Percentiles rank a stretch among this genome's conserved stretches.
Conservation (phyloP, 2,113 vertebrate genomes). For the Prietella phreatophila region DNA sequence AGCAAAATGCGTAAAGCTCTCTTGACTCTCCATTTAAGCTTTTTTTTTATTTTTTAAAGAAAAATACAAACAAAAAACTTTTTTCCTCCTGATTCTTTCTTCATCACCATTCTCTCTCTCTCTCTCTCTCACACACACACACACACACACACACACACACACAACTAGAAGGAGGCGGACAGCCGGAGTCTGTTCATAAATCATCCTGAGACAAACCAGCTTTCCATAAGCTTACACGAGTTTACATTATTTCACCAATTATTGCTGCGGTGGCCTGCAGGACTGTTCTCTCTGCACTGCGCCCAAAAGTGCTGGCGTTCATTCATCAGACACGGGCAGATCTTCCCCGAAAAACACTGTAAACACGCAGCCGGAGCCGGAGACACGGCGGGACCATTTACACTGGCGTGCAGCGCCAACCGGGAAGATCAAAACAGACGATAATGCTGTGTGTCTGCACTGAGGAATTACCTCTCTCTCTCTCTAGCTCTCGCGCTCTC, state of each 20-base stretch:
- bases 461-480: conserved; percentile 80
- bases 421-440: conserved; percentile 94
- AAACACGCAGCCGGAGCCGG: conserved; percentile 71
- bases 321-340: conserved; percentile 85
- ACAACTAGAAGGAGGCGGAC: background rate
- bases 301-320: conserved; percentile 87
- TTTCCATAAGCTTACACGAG: conserved; percentile 73
- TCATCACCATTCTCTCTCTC: too few relatives aligned
- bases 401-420: conserved; percentile 81
- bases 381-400: conserved; percentile 88
- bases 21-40: background rate
- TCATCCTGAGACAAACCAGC: conserved; percentile 81
- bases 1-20: background rate
- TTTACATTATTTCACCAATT: conserved; percentile 97
- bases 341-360: conserved; percentile 30
- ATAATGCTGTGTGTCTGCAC: conserved; percentile 97
- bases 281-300: conserved; percentile 87
- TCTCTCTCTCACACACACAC: background rate
- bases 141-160: background rate
- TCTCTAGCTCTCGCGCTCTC: too few relatives aligned
- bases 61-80: too few relatives aligned
- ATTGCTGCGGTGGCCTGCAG: conserved; percentile 79
- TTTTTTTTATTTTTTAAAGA: background rate
- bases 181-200: conserved; percentile 66
- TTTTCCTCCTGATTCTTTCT: background rate